These are phyloP conservation scores for Rhynchopsitta pachyrhyncha DNA, from an alignment of 2,113 vertebrate species.

Conservation along the genomic window DNA sequence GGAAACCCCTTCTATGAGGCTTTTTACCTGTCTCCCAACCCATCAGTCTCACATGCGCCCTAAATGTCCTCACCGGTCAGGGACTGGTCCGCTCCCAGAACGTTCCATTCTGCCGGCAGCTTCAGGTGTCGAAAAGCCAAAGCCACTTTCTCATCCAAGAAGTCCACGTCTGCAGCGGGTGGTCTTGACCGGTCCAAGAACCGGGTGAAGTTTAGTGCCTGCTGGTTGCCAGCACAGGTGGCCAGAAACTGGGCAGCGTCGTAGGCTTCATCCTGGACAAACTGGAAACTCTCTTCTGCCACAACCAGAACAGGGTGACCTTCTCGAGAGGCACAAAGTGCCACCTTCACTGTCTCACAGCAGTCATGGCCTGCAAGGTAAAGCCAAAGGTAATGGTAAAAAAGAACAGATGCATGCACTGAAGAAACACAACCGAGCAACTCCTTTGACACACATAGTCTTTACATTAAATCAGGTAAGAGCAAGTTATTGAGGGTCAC, in stretches of 20 bases:
- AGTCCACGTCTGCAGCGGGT: constrained; percentile 83
- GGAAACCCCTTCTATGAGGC: background rate
- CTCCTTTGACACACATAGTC: background rate
- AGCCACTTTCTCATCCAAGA: constrained; percentile 86
- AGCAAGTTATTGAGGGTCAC: background rate
- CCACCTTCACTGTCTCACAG: constrained; percentile 89
- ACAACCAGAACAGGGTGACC: constrained; percentile 74
- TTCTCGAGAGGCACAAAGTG: constrained; percentile 81
- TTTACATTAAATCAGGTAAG: background rate
- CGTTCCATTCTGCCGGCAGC: constrained; percentile 87
- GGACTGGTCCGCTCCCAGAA: constrained; percentile 80
- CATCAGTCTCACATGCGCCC: accelerated
- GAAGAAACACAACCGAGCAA: background rate
- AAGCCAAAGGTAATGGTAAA: background rate
- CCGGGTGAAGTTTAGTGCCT: constrained; percentile 86
- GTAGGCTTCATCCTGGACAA: constrained; percentile 90
- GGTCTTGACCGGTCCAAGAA: constrained; percentile 87
- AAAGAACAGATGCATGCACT: background rate
- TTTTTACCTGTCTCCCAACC: background rate
- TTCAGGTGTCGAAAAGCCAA: constrained; percentile 88
- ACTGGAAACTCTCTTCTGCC: constrained; percentile 85
- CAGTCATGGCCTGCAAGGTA: constrained; percentile 86
- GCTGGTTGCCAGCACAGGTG: constrained; percentile 83
- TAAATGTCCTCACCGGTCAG: constrained; percentile 63
- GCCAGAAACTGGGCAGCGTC: constrained; percentile 94